Evolutionary conservation across 2,888 invertebrate species (phyloP).

Genomic region (Pseudeuparius sepicola): DNA sequence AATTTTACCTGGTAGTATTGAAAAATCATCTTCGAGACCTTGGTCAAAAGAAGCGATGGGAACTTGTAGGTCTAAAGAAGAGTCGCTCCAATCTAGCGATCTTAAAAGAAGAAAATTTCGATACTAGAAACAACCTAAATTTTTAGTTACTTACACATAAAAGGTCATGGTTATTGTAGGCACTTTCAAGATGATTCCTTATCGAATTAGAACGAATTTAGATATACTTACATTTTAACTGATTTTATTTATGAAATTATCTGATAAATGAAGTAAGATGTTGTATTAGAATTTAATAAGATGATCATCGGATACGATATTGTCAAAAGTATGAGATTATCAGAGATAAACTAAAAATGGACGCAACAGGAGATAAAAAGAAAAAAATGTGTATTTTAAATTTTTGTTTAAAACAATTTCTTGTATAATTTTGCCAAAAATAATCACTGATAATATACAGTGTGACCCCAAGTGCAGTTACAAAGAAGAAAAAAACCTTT

Average conservation of each 20-base stretch:
- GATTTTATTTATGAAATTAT: slow-evolving; percentile 1
- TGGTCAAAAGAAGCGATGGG: slow-evolving; percentile 59
- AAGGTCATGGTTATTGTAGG: slow-evolving; percentile 18
- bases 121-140: no score
- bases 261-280: background rate
- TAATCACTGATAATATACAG: no score
- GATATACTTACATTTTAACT: background rate
- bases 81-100: slow-evolving; percentile 34
- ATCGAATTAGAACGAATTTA: background rate
- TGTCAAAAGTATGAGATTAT: no score
- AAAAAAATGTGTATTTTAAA: no score
- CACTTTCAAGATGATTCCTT: slow-evolving; percentile 2
- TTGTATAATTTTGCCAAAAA: no score
- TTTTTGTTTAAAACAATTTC: no score
- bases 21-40: slow-evolving; percentile 59
- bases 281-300: background rate
- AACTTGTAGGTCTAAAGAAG: slow-evolving; percentile 36
- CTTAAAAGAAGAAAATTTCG: slow-evolving; percentile 23
- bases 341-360: no score
- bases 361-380: no score
- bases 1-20: slow-evolving; percentile 53
- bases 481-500: no score
- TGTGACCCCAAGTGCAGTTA: no score
- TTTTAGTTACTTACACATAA: slow-evolving; percentile 20
- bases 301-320: no score